A percentile compares a stretch with the other conserved stretches of the same genome.
Conservation (phyloP, 1,140 invertebrate species). For the Telenomus remus region DNA sequence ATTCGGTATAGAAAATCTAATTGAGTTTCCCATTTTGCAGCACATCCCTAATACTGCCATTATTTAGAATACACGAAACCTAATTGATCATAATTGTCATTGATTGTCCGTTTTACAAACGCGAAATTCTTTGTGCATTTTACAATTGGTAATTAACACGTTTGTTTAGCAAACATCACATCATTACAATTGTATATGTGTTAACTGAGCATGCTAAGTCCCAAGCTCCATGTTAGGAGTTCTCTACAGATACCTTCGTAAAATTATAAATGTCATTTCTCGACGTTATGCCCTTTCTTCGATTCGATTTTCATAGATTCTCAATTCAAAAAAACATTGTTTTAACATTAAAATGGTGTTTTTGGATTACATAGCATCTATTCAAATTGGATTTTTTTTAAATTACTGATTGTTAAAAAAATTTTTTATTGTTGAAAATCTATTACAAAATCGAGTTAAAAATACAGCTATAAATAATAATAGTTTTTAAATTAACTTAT, state of each 20-base stretch:
- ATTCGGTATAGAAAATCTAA: conserved; percentile 1
- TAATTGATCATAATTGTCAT: conserved; percentile 63
- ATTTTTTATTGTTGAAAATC: conserved; percentile 11
- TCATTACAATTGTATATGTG: conserved; percentile 73
- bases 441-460: conserved; percentile 30
- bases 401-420: neutral
- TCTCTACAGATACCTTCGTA: conserved; percentile 65
- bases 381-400: too few relatives aligned
- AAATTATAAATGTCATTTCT: conserved; percentile 48
- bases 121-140: conserved; percentile 74
- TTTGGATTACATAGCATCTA: too few relatives aligned
- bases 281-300: conserved; percentile 45
- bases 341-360: neutral
- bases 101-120: conserved; percentile 76
- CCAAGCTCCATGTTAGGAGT: conserved; percentile 75
- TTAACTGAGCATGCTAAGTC: conserved; percentile 77
- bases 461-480: conserved; percentile 38
- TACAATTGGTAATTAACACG: conserved; percentile 52
- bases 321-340: conserved; percentile 9
- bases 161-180: conserved; percentile 55
- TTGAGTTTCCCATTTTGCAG: conserved; percentile 24
- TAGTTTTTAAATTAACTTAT: conserved; percentile 11
- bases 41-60: conserved; percentile 70
- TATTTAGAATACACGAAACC: conserved; percentile 64
- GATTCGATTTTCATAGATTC: conserved; percentile 27